Conservation (phyloP, 2,797 vertebrate species). For the Hippocampus kuda region DNA sequence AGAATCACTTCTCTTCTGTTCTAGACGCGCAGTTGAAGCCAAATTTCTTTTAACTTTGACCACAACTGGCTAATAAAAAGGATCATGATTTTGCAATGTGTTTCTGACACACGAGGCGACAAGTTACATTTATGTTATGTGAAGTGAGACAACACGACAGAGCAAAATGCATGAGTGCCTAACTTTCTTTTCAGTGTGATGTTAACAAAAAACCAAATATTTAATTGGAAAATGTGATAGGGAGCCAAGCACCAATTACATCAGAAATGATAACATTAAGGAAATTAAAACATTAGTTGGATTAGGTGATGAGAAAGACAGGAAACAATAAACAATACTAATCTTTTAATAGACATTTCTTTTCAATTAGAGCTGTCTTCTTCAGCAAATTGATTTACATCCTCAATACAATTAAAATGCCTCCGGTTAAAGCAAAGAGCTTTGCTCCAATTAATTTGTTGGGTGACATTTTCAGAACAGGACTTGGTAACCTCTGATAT, state of each 20-base stretch:
- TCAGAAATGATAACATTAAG: slow-evolving; percentile 72
- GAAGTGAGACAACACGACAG: neutral
- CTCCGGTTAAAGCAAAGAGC: slow-evolving; percentile 58
- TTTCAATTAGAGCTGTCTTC: slow-evolving; percentile 73
- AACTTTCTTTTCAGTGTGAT: slow-evolving; percentile 36
- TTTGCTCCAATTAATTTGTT: slow-evolving; percentile 66
- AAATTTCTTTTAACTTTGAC: neutral
- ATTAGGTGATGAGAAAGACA: slow-evolving; percentile 64
- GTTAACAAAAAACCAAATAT: slow-evolving; percentile 56
- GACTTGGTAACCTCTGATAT: slow-evolving; percentile 60
- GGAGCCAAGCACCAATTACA: slow-evolving; percentile 69
- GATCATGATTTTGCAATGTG: neutral
- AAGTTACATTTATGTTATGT: slow-evolving; percentile 19
- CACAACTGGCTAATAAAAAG: neutral
- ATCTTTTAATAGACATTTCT: slow-evolving; percentile 73
- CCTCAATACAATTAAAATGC: slow-evolving; percentile 71
- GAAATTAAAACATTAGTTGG: slow-evolving; percentile 71
- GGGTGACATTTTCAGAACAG: slow-evolving; percentile 66
- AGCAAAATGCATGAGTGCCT: slow-evolving; percentile 11
- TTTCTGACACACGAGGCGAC: too few species aligned
- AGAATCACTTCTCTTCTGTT: too few species aligned
- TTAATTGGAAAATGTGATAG: slow-evolving; percentile 67
- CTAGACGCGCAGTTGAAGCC: too few species aligned
- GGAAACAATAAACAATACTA: slow-evolving; percentile 65
- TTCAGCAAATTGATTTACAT: slow-evolving; percentile 69